Evolutionary conservation across 2,113 vertebrate genomes (phyloP).

Genomic region (Dipodomys spectabilis): DNA sequence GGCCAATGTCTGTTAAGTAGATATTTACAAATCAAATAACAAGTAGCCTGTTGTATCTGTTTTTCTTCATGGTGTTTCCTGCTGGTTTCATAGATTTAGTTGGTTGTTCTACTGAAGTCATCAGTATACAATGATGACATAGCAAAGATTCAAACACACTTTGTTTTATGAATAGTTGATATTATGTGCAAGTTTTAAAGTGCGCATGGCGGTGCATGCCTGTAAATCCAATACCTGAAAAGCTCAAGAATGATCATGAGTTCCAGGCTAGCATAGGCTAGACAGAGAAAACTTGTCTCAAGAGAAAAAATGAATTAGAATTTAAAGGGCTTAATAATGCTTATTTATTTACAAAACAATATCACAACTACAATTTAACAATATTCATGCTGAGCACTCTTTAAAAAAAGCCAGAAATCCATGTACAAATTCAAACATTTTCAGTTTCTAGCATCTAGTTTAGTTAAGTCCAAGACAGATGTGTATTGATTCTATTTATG

Average conservation of each 20-base stretch:
- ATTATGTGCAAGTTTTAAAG: not conserved
- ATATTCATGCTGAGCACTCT: not conserved
- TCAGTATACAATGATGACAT: not conserved
- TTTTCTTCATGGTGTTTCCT: slow-evolving; percentile 21
- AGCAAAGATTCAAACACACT: not conserved
- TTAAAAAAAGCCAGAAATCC: not conserved
- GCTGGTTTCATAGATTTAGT: slow-evolving; percentile 8
- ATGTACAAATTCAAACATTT: slow-evolving; percentile 21
- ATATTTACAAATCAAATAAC: slow-evolving; percentile 17
- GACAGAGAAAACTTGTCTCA: too few species aligned
- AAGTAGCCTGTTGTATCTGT: not conserved
- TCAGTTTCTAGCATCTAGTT: not conserved
- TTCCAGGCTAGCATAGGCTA: too few species aligned
- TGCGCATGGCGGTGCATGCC: too few species aligned
- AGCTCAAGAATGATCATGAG: too few species aligned
- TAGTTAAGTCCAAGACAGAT: not conserved
- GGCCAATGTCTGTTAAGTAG: not conserved
- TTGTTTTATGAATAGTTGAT: not conserved
- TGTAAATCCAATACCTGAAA: too few species aligned
- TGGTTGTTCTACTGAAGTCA: not conserved
- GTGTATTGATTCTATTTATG: not conserved
- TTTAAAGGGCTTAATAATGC: not conserved
- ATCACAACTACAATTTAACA: not conserved
- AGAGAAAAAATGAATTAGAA: not conserved
- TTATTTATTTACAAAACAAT: not conserved